These are phyloP conservation scores for Cyrtorhinus lividipennis DNA, from an alignment of 1,140 invertebrate species.

Conservation along the genomic window DNA sequence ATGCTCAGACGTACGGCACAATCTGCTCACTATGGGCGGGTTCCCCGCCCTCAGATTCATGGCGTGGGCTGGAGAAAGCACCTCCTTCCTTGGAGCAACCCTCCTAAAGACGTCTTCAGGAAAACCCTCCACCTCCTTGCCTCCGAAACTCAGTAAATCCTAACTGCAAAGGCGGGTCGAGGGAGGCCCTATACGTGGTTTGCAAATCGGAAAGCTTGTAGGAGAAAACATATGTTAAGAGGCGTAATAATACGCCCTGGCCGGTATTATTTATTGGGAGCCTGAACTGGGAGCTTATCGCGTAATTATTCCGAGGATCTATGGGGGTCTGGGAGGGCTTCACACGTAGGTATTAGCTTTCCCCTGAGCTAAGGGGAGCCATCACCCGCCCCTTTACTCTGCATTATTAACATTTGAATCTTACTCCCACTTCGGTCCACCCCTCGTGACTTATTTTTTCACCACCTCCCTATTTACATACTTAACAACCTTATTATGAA, in stretches of 20 bases:
- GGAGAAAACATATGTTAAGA: slow-evolving; percentile 1
- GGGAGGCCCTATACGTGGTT: not conserved
- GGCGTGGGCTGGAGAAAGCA: not conserved
- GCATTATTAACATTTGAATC: slow-evolving; percentile 19
- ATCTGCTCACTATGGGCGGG: not conserved
- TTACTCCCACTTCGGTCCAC: slow-evolving; percentile 2
- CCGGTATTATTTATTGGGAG: slow-evolving; percentile 13
- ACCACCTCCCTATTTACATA: not conserved
- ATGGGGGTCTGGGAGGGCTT: not conserved
- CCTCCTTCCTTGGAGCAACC: not conserved
- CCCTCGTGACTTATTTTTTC: slow-evolving; percentile 9
- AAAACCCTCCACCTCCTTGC: not conserved
- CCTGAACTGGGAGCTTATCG: not conserved
- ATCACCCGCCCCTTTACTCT: slow-evolving; percentile 1
- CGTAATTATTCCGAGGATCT: slow-evolving; percentile 14
- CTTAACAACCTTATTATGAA: not conserved
- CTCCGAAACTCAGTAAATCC: not conserved
- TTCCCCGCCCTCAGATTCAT: not conserved
- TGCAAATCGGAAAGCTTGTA: not conserved
- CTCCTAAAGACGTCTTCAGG: not conserved
- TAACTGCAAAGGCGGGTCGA: too few relatives aligned
- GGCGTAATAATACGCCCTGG: not conserved
- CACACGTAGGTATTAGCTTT: not conserved
- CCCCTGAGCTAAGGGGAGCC: not conserved
- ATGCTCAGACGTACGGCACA: not conserved